phyloP scores from a whole-genome alignment of 2,797 vertebrate genomes.

The Staurois parvus region DNA sequence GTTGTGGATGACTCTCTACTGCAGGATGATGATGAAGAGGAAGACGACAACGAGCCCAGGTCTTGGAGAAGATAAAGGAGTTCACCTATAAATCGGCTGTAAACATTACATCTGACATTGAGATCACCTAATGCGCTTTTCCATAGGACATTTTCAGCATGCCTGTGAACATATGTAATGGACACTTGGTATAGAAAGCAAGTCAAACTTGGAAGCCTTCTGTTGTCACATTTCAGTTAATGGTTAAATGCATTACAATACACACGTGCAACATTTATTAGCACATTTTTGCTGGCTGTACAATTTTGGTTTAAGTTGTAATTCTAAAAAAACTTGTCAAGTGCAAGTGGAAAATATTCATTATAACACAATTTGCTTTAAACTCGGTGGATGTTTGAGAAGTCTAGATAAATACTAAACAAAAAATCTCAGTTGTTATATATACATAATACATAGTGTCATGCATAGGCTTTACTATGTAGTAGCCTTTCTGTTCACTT shows the following conservation, averaged over 20 bases:
- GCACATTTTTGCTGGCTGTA: conserved; percentile 77
- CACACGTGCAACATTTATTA: conserved; percentile 85
- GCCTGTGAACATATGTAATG: conserved; percentile 76
- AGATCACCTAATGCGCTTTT: conserved; percentile 84
- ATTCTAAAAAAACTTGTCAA: conserved; percentile 80
- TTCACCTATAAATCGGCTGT: conserved; percentile 72
- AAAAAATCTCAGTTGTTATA: conserved; percentile 80
- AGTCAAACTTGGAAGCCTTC: conserved; percentile 75
- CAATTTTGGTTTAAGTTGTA: conserved; percentile 82
- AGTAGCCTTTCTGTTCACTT: conserved; percentile 83
- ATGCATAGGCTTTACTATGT: conserved; percentile 89
- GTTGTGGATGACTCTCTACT: conserved; percentile 92
- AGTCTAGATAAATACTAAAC: conserved; percentile 83
- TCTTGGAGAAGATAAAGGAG: conserved; percentile 96
- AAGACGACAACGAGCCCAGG: conserved; percentile 96
- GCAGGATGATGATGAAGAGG: conserved; percentile 97
- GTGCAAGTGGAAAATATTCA: conserved; percentile 78
- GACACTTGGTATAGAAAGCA: conserved; percentile 76
- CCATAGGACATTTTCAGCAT: conserved; percentile 79
- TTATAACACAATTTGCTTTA: conserved; percentile 83
- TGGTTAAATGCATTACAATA: conserved; percentile 82
- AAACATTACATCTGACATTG: conserved; percentile 74
- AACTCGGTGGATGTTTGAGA: conserved; percentile 83
- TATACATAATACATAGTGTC: conserved; percentile 85
- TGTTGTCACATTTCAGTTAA: conserved; percentile 86